Percentiles rank a stretch among this genome's conserved stretches.
phyloP scores from a whole-genome alignment of 2,113 vertebrate genomes.

The Ciconia maguari region DNA sequence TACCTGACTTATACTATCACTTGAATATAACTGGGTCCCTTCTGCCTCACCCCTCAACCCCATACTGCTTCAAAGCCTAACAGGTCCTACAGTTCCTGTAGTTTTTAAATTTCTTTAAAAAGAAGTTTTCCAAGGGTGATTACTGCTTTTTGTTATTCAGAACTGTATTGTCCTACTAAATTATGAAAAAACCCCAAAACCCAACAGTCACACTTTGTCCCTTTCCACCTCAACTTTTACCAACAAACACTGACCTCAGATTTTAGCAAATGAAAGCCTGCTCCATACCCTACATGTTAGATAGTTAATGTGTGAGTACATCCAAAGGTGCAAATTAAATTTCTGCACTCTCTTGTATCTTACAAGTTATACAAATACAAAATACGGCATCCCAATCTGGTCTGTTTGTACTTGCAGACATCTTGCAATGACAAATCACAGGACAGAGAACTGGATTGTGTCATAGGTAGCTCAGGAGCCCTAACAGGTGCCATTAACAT shows the following conservation, averaged over 20 bases:
- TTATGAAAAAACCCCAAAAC: too few relatives aligned
- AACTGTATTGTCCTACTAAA: background rate
- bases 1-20: background rate
- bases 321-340: background rate
- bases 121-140: background rate
- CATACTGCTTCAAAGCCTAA: background rate
- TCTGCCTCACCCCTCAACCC: background rate
- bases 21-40: background rate
- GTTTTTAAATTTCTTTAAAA: background rate
- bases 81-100: background rate
- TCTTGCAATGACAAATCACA: background rate
- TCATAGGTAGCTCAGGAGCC: background rate
- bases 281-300: background rate
- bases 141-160: background rate
- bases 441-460: background rate
- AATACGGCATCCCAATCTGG: rapidly evolving
- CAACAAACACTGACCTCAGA: background rate
- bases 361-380: rapidly evolving
- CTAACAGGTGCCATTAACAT: background rate
- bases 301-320: too few relatives aligned
- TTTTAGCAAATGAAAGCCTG: background rate
- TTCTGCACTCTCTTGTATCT: background rate
- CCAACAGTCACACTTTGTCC: background rate
- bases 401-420: background rate
- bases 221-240: background rate